phyloP scores from a whole-genome alignment of 2,113 vertebrate species.

The Onychorhynchus coronatus region DNA sequence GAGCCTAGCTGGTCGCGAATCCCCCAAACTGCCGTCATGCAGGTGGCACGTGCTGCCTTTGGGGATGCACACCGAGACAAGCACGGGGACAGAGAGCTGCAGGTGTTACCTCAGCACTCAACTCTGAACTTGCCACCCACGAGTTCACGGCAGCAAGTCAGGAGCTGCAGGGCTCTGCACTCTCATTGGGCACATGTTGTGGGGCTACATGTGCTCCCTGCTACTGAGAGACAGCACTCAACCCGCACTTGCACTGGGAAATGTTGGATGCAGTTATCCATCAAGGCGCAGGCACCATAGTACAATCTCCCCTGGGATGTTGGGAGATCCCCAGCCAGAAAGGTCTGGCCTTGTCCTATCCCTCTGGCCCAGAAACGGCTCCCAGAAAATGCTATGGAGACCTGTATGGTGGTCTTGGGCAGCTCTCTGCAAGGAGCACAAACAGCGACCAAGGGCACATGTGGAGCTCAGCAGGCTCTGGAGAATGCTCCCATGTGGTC shows the following conservation, averaged over 20 bases:
- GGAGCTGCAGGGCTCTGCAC: background rate
- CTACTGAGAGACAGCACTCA: background rate
- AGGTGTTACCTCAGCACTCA: background rate
- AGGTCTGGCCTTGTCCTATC: background rate
- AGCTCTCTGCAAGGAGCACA: background rate
- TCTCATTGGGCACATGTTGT: rapidly evolving
- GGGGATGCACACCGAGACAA: rapidly evolving
- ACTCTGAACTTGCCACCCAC: rapidly evolving
- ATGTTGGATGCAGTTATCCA: too few relatives aligned
- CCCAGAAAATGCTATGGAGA: background rate
- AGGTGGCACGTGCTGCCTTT: background rate
- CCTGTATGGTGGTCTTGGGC: background rate
- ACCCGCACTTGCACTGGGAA: rapidly evolving
- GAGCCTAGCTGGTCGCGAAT: background rate
- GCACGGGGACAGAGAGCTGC: rapidly evolving
- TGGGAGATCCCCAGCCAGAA: background rate
- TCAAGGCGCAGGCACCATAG: rapidly evolving
- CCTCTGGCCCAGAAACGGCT: background rate
- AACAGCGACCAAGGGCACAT: rapidly evolving
- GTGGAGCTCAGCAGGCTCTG: background rate
- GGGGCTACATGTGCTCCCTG: background rate
- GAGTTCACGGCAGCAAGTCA: background rate
- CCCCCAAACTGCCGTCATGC: background rate
- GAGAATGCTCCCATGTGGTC: background rate
- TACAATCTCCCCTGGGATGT: background rate